Base-by-base conservation (phyloP, 2,113 vertebrate genomes). In the Spheniscus mendiculus region DNA sequence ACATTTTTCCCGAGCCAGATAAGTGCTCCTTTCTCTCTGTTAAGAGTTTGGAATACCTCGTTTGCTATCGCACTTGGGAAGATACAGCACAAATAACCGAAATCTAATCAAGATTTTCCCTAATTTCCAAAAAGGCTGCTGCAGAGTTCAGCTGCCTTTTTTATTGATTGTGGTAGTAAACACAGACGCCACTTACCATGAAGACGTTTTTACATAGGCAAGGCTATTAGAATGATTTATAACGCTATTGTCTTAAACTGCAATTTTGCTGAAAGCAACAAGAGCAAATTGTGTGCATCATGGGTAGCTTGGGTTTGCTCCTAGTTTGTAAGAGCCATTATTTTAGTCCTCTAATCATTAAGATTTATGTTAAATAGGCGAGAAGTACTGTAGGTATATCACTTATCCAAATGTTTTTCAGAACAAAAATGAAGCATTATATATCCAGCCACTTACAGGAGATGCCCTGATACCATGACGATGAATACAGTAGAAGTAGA, bases 181-280 rank as follows among this genome's bases (percentile, higher is more conserved):
- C 52, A 92, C 55, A 93, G 82, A 27, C 3, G 6, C 42, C 49
- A 58, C 59, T 93, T 91, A 55, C 49, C 70, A 63, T 42, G n/a
- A 95, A 93, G 78, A 71, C 0, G 1, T 44, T 93, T 96, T 96
- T 86, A 80, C 59, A 83, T 87, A 79, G 80, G 84, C 74, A 90
- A 85, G 72, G 58, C 87, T 88, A 67, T 96, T 95, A 90, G 65
- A 91, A 87, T 95, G 92, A 96, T 97, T 96, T 93, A 96, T 86
- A 83, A 55, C 0, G 4, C n/a, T 63, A 44, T 78, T 94, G 92
- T 89, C 80, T 90, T 95, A 90, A 95, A 87, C 56, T 89, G 77
- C 82, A 71, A 42, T 87, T 95, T 88, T 92, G 81, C 89, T 87
- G 82, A 95, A 97, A 94, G 83, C 85, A 89, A 74, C 38, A 32